phyloP scores from a whole-genome alignment of 2,797 vertebrate species.

The Acridotheres tristis region DNA sequence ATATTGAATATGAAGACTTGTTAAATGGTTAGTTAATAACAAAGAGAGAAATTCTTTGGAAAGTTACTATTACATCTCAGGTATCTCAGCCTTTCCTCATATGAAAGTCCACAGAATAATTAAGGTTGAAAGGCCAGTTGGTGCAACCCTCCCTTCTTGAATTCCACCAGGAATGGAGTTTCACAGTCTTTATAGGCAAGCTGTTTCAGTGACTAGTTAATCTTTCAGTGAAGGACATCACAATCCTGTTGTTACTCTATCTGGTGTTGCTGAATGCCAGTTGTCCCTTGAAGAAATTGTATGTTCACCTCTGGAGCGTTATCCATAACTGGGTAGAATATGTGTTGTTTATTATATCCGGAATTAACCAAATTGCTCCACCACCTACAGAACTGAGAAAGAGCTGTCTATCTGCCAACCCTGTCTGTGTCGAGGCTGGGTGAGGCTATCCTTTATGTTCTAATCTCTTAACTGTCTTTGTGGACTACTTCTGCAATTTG shows the following conservation, averaged over 20 bases:
- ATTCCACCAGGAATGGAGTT: neutral
- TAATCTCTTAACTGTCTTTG: neutral
- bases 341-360: neutral
- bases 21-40: neutral
- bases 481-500: neutral
- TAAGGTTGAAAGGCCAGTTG: neutral
- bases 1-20: neutral
- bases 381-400: neutral
- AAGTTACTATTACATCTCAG: neutral
- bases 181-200: neutral
- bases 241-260: neutral
- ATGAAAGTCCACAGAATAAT: neutral
- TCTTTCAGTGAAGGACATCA: neutral
- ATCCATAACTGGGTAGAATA: neutral
- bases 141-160: neutral
- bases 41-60: neutral
- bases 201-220: neutral
- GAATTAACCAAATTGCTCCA: neutral
- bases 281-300: neutral
- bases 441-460: neutral
- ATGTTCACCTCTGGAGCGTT: fast-evolving
- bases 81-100: neutral
- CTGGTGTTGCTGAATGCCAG: neutral
- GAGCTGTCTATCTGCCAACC: neutral
- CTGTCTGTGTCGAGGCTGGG: neutral